Base-by-base conservation (phyloP, 2,797 vertebrate species). In the Bufotes viridis region DNA sequence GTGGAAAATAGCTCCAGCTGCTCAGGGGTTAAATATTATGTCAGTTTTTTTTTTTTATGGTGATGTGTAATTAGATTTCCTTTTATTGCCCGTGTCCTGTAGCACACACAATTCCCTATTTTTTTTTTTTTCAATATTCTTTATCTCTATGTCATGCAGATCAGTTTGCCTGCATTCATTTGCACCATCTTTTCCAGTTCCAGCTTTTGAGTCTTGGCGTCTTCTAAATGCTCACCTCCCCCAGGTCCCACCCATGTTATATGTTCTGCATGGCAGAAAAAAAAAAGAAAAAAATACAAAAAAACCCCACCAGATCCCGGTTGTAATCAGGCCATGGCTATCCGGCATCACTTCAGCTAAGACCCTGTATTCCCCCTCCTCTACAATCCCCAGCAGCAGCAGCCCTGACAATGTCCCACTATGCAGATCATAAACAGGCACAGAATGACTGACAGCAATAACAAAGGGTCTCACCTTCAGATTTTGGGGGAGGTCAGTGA, bases 401-500 rank as follows among this genome's bases (percentile, higher is more conserved):
- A 81, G 53, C 26, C 85, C 87, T 53, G 75, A 78, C 75, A 69
- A 63, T 0, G n/a, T 78, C n/a, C 57, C 67, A 65, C 81, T 49
- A 61, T 72, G 65, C 49, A 58, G 34, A 42, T 63, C 26, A 81
- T 58, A 80, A 18, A 80, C 26, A 22, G 24, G 22, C 20, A 90
- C 29, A 18, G 55, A 42, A 85, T 20, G 58, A 14, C 18, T 29
- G 74, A 29, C 22, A 83, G 18, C 24, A 60, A 74, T 74, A 78
- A 67, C 1, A 55, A 60, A 72, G 84, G 61, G 84, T 60, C 88
- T 86, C 84, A 89, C 88, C 88, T 89, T 89, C 49, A 51, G 63
- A 85, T 60, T 86, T 42, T 42, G 58, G 78, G 63, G 61, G 84
- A 85, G 79, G 72, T 82, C 84, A 72, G 18, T 18, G 22, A 74